phyloP scores from a whole-genome alignment of 2,113 vertebrate genomes.

The Pterocles gutturalis region DNA sequence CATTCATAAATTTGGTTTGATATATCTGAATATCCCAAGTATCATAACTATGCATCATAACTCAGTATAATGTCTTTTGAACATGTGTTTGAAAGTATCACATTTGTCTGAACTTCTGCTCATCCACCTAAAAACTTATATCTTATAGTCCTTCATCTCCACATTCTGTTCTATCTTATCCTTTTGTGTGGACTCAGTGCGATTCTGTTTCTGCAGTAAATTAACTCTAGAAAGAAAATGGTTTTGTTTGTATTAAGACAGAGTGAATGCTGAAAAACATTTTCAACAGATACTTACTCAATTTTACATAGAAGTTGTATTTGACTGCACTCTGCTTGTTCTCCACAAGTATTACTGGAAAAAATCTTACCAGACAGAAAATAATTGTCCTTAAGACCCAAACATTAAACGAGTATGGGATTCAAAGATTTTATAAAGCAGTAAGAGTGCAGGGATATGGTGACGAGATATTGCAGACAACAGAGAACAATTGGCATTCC shows the following conservation, averaged over 20 bases:
- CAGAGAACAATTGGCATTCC: fast-evolving
- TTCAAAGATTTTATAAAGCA: background rate
- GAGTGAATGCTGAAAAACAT: background rate
- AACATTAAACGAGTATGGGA: background rate
- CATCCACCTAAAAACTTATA: background rate
- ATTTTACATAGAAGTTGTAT: background rate
- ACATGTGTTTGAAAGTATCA: background rate
- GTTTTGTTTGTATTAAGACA: background rate
- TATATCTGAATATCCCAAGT: background rate
- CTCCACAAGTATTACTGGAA: background rate
- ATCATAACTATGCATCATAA: background rate
- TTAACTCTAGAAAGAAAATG: background rate
- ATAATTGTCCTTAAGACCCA: background rate
- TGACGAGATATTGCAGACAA: background rate
- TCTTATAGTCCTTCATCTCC: background rate
- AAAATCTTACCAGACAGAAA: background rate
- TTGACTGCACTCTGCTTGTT: background rate
- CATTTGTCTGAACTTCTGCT: background rate
- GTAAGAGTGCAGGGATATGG: background rate
- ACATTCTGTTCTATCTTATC: background rate
- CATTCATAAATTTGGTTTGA: background rate
- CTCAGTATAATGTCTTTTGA: background rate
- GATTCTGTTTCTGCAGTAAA: background rate
- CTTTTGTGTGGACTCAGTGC: background rate
- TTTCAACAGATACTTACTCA: background rate